These are phyloP conservation scores for Exaiptasia diaphana DNA, from an alignment of 64 coral and sea anemone genomes.

Conservation along the genomic window DNA sequence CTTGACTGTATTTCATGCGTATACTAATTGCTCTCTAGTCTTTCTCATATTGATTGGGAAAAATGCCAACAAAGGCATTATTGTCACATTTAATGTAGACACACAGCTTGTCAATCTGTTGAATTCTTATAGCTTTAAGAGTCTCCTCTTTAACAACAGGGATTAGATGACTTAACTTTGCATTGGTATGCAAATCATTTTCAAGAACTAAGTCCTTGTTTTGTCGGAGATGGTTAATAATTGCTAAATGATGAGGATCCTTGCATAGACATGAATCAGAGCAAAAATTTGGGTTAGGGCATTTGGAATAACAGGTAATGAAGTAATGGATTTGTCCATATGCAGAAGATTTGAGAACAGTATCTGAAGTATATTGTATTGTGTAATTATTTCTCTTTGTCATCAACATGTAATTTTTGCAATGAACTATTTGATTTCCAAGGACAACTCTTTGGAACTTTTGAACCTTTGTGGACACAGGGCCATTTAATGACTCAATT, in stretches of 20 bases:
- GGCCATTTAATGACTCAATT: constrained; percentile 19
- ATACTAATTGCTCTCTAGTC: not conserved
- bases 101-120: constrained; percentile 10
- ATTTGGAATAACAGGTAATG: constrained; percentile 11
- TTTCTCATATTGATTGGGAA: constrained; percentile 48
- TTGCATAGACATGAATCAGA: not conserved
- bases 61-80: constrained; percentile 14
- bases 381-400: constrained; percentile 40
- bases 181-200: constrained; percentile 31
- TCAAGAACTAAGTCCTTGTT: constrained; percentile 12
- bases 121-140: not conserved
- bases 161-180: constrained; percentile 14
- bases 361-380: not conserved
- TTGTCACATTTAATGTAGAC: constrained; percentile 27
- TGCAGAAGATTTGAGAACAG: not conserved
- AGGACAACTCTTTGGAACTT: constrained; percentile 20
- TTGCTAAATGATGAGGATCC: constrained; percentile 2
- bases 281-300: constrained; percentile 35
- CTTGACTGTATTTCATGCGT: too few relatives aligned
- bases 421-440: constrained; percentile 25
- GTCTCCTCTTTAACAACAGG: constrained; percentile 21
- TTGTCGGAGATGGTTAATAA: not conserved
- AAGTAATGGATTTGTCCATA: constrained; percentile 20
- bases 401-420: constrained; percentile 28
- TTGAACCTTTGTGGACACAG: not conserved